These are phyloP conservation scores for Octomys mimax DNA, from an alignment of 2,797 vertebrate species.

Conservation along the genomic window DNA sequence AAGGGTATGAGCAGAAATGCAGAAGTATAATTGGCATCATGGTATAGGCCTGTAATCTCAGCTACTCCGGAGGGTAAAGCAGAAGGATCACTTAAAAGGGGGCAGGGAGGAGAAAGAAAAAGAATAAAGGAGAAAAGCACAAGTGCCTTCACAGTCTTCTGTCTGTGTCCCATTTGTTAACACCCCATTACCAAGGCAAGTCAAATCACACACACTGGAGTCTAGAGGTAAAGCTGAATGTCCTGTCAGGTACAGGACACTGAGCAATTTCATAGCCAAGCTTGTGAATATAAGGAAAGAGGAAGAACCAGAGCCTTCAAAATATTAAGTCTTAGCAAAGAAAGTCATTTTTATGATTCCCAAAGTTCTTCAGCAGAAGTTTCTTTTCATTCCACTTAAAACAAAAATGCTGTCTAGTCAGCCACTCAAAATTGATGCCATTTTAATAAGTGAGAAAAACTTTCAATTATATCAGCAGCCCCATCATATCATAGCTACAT, in stretches of 20 bases:
- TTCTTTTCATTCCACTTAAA: slow-evolving; percentile 59
- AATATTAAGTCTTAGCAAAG: slow-evolving; percentile 28
- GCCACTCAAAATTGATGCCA: slow-evolving; percentile 19
- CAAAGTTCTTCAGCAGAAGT: slow-evolving; percentile 27
- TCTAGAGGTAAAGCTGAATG: slow-evolving; percentile 16
- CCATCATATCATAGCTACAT: neutral
- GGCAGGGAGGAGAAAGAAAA: neutral
- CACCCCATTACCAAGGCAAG: slow-evolving; percentile 37
- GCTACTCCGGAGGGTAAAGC: neutral
- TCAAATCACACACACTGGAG: slow-evolving; percentile 36
- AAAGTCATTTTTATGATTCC: slow-evolving; percentile 61
- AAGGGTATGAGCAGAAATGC: slow-evolving; percentile 32
- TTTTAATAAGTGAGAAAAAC: slow-evolving; percentile 53
- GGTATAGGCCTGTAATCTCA: neutral
- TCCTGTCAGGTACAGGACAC: neutral
- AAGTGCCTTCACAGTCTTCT: slow-evolving; percentile 19
- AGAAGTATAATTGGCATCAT: neutral
- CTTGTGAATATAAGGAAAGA: neutral
- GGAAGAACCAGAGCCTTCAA: slow-evolving; percentile 26
- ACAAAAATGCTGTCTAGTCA: slow-evolving; percentile 33
- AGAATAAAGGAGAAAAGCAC: neutral
- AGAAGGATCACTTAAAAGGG: neutral
- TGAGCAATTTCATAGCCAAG: slow-evolving; percentile 48
- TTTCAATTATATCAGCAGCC: slow-evolving; percentile 34
- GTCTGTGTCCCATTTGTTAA: slow-evolving; percentile 53